Conservation (phyloP, 2,797 vertebrate species). For the Florisuga fusca region DNA sequence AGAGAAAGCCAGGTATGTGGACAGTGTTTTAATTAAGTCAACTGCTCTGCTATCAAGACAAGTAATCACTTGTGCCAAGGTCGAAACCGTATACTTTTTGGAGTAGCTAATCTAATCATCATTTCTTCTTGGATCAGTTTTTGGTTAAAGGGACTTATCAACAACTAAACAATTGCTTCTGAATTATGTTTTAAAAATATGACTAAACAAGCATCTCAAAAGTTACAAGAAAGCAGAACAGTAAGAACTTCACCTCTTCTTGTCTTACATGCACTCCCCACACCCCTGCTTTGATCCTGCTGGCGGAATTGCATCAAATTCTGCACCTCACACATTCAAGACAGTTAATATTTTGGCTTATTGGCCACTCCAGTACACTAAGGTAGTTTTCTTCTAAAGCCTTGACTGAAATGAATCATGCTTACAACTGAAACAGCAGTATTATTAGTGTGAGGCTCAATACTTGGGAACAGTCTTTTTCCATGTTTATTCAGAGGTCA, state of each 20-base stretch:
- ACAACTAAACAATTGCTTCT: neutral
- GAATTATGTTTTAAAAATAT: neutral
- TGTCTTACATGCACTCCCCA: too few species aligned
- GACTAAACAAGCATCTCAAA: neutral
- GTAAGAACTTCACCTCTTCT: neutral
- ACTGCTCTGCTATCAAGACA: slow-evolving; percentile 52
- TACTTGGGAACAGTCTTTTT: neutral
- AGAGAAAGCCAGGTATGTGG: slow-evolving; percentile 41
- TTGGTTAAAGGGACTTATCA: neutral
- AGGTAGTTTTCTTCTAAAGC: neutral
- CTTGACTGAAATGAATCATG: neutral
- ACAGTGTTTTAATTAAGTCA: slow-evolving; percentile 77
- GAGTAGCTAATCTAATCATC: neutral
- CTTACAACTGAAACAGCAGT: neutral
- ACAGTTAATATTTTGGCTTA: neutral
- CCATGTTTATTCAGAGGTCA: neutral
- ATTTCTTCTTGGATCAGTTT: neutral
- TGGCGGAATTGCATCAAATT: neutral
- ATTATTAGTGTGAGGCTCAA: neutral
- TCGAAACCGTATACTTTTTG: neutral
- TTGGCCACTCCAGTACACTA: neutral
- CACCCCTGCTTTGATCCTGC: neutral
- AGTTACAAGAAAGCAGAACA: neutral
- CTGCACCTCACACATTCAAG: neutral
- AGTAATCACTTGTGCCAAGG: slow-evolving; percentile 54